Conservation (phyloP, 2,888 invertebrate species). For the Leptothorax acervorum region DNA sequence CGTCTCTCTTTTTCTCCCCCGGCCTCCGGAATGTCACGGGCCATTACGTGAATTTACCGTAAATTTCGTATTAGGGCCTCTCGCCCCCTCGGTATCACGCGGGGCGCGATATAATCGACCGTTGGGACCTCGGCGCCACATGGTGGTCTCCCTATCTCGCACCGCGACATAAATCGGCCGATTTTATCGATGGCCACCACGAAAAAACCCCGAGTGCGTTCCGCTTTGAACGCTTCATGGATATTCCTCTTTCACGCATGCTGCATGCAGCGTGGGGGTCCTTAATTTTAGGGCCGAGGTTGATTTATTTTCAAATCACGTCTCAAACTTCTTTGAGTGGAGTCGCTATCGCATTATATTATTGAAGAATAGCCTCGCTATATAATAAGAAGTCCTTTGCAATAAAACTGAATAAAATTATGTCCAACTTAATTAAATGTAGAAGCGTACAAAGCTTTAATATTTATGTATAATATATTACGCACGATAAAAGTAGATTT, state of each 20-base stretch:
- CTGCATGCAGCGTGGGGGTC: not conserved
- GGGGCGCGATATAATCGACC: constrained; percentile 56
- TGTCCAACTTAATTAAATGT: not conserved
- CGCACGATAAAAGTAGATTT: not conserved
- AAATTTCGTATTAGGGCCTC: constrained; percentile 75
- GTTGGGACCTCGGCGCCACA: constrained; percentile 44
- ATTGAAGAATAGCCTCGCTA: not conserved
- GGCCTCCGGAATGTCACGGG: constrained; percentile 72
- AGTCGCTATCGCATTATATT: not conserved
- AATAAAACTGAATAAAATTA: constrained; percentile 6
- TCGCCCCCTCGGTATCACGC: constrained; percentile 30
- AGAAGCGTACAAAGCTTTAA: not conserved
- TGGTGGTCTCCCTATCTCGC: constrained; percentile 63
- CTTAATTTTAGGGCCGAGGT: constrained; percentile 16
- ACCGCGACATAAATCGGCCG: constrained; percentile 52
- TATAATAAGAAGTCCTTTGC: not conserved
- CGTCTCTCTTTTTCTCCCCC: constrained; percentile 28
- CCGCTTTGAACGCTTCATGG: constrained; percentile 19
- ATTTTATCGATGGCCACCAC: constrained; percentile 58
- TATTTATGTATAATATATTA: not conserved
- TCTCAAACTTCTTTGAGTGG: not conserved
- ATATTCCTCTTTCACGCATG: constrained; percentile 27
- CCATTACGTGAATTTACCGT: constrained; percentile 78
- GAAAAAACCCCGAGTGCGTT: constrained; percentile 39
- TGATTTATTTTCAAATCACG: constrained; percentile 38